Evolutionary conservation across 23 tunicate species (phyloP), one percentile per base, ranked within the genome.

Genomic region (Trididemnum miniatum): DNA sequence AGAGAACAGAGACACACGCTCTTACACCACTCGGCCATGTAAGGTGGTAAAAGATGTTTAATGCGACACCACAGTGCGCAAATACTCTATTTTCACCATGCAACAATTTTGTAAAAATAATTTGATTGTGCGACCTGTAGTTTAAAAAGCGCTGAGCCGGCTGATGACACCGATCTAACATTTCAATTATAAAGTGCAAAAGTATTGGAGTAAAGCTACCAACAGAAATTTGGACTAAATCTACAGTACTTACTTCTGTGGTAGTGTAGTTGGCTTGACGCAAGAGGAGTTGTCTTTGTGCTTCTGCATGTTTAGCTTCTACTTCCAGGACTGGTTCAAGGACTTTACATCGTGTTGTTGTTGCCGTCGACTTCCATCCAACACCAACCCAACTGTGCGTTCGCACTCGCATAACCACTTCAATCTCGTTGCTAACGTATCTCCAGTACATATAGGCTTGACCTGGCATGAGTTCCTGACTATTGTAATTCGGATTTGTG

Each of bases 301-400:
- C 59, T n/a, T 20, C 31, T 2, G 30, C 57, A 2, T n/a, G 79
- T 25, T 73, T 73, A 5, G 27, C 59, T 39, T 73, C 59, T 2
- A 73, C 79, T 26, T 20, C 57, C 3, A 39, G 59, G 9, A 73
- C 79, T 9, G 57, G 57, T 2, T 73, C 79, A 5, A 38, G 12
- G 9, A 7, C 12, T 31, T 73, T 73, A 59, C 79, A 73, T 37
- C 59, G 7, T n/a, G 79, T 20, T 20, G 30, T 52, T 2, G 82
- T 52, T 1, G 2, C 39, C 22, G 28, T 1, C 0, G 89, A 80
- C 34, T 80, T 65, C 89, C 89, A 85, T 26, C 89, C 89, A 22
- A 85, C 32, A 4, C 89, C 89, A 29, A 85, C 77, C 89, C 89
- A 85, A 66, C 89, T 85, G 59, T 1, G n/a, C 2, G 89, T 77